Evolutionary conservation across 1,140 invertebrate genomes (phyloP), one percentile per base, ranked within the genome.

Genomic region (Wiebesia pumilae): DNA sequence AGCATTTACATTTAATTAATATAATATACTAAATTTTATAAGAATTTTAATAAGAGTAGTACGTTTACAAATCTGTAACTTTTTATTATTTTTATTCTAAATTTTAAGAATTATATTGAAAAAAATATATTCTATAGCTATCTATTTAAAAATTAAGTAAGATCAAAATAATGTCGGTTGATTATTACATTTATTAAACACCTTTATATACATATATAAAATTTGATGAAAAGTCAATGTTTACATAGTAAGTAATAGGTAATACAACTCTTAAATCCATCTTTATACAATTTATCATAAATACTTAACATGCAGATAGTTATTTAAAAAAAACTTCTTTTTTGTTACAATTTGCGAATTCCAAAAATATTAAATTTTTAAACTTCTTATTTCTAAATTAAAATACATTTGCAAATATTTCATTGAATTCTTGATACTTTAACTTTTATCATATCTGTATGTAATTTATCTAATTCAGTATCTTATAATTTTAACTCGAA

Each of bases 161-260:
- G 35, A 33, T 14, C 33, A 71, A 38, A 21, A 21, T 4, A 21
- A 38, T 71, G 40, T 38, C 16, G n/a, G 33, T 38, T 33, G 21
- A 1, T 71, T 80, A 81, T 67, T 73, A 79, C 10, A 51, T 82
- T 82, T 71, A 82, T 51, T 82, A 71, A 0, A 51, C 27, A 35
- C 16, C 7, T 10, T 69, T 51, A 51, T 33, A 71, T 24, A 71
- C 19, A 71, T 82, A 33, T 69, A 82, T 51, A 71, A 54, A 35
- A 82, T 54, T 71, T 69, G 3, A 69, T 69, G 38, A 69, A 81
- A 69, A 69, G n/a, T 69, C 3, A 16, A 80, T 19, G 33, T 65
- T 65, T 62, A 81, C 40, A 40, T 43, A 30, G 43, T n/a, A 30
- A 47, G 27, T 77, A 47, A 51, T n/a, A 30, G n/a, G 27, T 77